Conservation (phyloP, 2,113 vertebrate genomes). For the Xiphophorus couchianus region DNA sequence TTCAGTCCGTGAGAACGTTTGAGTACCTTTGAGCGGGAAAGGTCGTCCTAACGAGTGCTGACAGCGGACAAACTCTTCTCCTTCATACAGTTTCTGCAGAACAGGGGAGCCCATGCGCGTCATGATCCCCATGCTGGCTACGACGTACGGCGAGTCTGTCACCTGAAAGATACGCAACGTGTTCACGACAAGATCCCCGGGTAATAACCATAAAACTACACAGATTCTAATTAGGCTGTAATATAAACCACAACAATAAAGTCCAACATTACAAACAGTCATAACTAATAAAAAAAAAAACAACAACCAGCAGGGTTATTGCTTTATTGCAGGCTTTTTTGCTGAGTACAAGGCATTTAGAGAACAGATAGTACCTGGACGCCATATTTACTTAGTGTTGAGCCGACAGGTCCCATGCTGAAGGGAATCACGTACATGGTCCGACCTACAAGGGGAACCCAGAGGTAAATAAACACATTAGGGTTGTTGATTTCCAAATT, state of each 20-base stretch:
- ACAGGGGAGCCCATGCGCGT: conserved; percentile 89
- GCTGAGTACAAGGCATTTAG: neutral
- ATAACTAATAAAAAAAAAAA: neutral
- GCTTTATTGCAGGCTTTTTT: conserved; percentile 7
- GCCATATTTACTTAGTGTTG: conserved; percentile 89
- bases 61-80: conserved; percentile 91
- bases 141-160: conserved; percentile 95
- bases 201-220: neutral
- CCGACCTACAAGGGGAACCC: conserved; percentile 81
- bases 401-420: conserved; percentile 97
- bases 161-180: conserved; percentile 74
- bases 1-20: neutral
- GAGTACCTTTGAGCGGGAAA: conserved; percentile 89
- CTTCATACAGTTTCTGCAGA: conserved; percentile 80
- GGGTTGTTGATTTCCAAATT: neutral
- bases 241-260: neutral
- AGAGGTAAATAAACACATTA: neutral
- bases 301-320: neutral
- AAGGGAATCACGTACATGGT: conserved; percentile 98
- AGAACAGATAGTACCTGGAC: conserved; percentile 65
- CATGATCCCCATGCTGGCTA: conserved; percentile 98
- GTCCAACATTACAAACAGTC: neutral
- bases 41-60: conserved; percentile 94
- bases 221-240: neutral
- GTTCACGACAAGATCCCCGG: neutral